These are phyloP conservation scores for Steinernema hermaphroditum DNA, from an alignment of 2,888 invertebrate species.

Conservation along the genomic window DNA sequence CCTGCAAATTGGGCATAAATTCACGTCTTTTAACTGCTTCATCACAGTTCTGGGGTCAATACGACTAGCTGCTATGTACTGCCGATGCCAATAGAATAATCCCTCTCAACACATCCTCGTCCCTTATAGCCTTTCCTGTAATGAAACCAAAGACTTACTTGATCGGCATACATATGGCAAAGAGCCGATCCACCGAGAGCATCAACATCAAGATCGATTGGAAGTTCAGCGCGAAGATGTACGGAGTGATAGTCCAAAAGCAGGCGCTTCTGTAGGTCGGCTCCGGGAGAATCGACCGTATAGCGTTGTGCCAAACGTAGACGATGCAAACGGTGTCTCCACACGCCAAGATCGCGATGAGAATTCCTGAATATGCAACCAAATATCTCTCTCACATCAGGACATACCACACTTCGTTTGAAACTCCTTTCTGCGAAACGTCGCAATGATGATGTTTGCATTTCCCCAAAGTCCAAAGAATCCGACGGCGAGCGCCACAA, in stretches of 20 bases:
- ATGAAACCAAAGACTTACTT: not conserved
- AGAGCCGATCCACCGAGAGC: not conserved
- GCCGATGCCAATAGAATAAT: no score
- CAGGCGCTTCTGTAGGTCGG: not conserved
- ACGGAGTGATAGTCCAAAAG: constrained; percentile 9
- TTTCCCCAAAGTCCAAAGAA: constrained; percentile 2
- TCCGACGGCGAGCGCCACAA: not conserved
- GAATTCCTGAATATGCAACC: not conserved
- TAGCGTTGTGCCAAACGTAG: not conserved
- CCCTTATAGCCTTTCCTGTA: not conserved
- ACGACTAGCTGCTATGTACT: no score
- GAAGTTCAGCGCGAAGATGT: constrained; percentile 5
- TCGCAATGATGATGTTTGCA: not conserved
- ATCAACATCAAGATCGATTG: not conserved
- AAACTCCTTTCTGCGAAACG: not conserved
- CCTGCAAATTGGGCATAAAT: no score
- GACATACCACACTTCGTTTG: constrained; percentile 17
- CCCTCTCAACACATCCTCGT: no score
- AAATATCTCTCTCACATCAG: no score
- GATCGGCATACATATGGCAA: not conserved
- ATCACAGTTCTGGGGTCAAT: no score
- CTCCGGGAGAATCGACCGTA: not conserved
- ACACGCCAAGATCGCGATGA: not conserved
- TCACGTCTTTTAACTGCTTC: no score
- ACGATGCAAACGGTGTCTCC: constrained; percentile 3